A percentile compares a stretch with the other conserved stretches of the same genome.
Evolutionary conservation across 1,140 invertebrate species (phyloP).

Genomic region (Theocolax elegans): DNA sequence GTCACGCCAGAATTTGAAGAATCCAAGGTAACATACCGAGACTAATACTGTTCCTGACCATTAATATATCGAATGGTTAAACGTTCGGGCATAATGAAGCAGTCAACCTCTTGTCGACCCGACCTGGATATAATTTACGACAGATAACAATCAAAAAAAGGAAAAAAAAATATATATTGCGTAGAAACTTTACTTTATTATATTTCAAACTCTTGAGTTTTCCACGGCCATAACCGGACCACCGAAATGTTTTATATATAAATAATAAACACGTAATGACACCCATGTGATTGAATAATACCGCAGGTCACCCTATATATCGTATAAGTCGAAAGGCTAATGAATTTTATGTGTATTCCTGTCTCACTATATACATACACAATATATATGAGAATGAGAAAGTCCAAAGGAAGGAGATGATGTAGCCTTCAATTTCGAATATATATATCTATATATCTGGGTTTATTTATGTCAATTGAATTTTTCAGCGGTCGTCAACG

Average conservation of each 20-base stretch:
- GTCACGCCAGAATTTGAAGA: background rate
- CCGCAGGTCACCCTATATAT: background rate
- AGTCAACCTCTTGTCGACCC: background rate
- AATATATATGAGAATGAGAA: background rate
- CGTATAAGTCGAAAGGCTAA: too few relatives aligned
- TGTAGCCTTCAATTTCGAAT: too few relatives aligned
- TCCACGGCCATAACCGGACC: too few relatives aligned
- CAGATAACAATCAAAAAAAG: slow-evolving; percentile 25
- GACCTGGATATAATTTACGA: slow-evolving; percentile 18
- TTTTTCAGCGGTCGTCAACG: slow-evolving; percentile 16
- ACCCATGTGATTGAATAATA: slow-evolving; percentile 16
- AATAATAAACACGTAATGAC: too few relatives aligned
- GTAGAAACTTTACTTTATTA: too few relatives aligned
- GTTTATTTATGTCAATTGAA: slow-evolving; percentile 31
- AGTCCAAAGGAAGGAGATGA: too few relatives aligned
- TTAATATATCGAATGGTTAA: slow-evolving; percentile 27
- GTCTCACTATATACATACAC: background rate
- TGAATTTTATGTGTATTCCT: too few relatives aligned
- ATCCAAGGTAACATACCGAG: background rate
- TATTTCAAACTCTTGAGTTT: too few relatives aligned
- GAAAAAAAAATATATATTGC: too few relatives aligned
- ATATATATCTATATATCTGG: too few relatives aligned
- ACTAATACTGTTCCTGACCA: background rate
- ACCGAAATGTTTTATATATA: too few relatives aligned
- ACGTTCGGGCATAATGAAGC: slow-evolving; percentile 26